Conservation (phyloP, 2,888 invertebrate genomes). For the Eupithecia pulchellata region DNA sequence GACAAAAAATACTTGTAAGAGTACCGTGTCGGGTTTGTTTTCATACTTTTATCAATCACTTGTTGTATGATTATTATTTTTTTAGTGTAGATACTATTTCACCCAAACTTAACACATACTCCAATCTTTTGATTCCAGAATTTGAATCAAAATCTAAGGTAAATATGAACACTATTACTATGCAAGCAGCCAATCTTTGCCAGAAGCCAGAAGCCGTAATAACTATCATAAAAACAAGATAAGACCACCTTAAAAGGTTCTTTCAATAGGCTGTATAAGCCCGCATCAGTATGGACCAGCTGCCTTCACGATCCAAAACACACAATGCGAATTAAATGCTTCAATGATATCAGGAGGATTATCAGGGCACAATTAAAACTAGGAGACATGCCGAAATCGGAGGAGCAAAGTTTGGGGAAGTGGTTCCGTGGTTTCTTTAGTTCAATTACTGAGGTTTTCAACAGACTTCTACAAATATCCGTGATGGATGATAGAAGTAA, state of each 20-base stretch:
- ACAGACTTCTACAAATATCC: too few relatives aligned
- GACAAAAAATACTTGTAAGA: too few relatives aligned
- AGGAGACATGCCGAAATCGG: constrained; percentile 17
- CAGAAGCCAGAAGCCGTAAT: constrained; percentile 1
- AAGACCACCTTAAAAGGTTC: constrained; percentile 12
- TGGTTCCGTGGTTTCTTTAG: not conserved
- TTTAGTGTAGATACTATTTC: not conserved
- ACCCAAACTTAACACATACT: not conserved
- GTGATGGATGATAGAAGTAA: not conserved
- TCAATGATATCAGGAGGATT: constrained; percentile 67
- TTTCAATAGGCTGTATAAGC: constrained; percentile 20
- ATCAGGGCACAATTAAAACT: constrained; percentile 72
- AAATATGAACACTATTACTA: not conserved
- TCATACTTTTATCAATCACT: too few relatives aligned
- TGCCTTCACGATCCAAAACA: constrained; percentile 49
- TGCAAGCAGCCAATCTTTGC: not conserved
- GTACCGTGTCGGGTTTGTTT: too few relatives aligned
- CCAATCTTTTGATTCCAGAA: not conserved
- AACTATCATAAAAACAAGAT: constrained; percentile 6
- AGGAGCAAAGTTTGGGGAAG: not conserved
- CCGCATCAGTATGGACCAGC: constrained; percentile 51
- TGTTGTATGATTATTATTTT: too few relatives aligned
- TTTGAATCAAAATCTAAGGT: not conserved
- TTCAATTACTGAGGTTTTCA: not conserved
- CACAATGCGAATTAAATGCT: constrained; percentile 74